Evolutionary conservation across 2,888 invertebrate genomes (phyloP).

Genomic region (Odontomyia ornata): DNA sequence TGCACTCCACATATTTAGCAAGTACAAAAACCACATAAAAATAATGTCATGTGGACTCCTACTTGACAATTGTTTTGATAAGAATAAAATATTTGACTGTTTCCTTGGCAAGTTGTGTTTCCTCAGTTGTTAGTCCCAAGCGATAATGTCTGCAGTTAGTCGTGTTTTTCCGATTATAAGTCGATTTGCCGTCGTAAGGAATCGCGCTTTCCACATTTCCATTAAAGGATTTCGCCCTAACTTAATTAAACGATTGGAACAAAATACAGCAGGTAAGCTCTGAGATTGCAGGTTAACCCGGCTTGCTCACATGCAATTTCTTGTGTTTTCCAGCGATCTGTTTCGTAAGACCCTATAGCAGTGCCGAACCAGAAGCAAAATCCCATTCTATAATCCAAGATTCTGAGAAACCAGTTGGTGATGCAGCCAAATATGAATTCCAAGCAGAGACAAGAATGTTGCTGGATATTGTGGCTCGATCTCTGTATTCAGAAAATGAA

Average conservation of each 20-base stretch:
- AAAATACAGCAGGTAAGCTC: not conserved
- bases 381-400: slow-evolving; percentile 55
- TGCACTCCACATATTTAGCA: too few relatives aligned
- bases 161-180: slow-evolving; percentile 20
- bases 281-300: slow-evolving; percentile 4
- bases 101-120: not conserved
- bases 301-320: not conserved
- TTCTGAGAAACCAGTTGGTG: slow-evolving; percentile 55
- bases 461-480: slow-evolving; percentile 95
- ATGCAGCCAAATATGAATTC: slow-evolving; percentile 81
- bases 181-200: not conserved
- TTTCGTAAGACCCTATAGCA: slow-evolving; percentile 30
- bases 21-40: too few relatives aligned
- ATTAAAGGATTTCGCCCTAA: not conserved
- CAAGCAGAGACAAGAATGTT: slow-evolving; percentile 97
- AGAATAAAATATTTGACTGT: slow-evolving; percentile 11
- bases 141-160: slow-evolving; percentile 25
- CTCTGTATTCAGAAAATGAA: slow-evolving; percentile 97
- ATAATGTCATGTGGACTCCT: too few relatives aligned
- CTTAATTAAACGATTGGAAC: not conserved
- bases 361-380: slow-evolving; percentile 42
- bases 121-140: not conserved
- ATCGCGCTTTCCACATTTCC: not conserved
- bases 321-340: not conserved
- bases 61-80: slow-evolving; percentile 28